A percentile compares a stretch with the other conserved stretches of the same genome.
These are phyloP conservation scores for Pristionchus exspectatus DNA, from an alignment of 2,888 invertebrate species.

Conservation along the genomic window DNA sequence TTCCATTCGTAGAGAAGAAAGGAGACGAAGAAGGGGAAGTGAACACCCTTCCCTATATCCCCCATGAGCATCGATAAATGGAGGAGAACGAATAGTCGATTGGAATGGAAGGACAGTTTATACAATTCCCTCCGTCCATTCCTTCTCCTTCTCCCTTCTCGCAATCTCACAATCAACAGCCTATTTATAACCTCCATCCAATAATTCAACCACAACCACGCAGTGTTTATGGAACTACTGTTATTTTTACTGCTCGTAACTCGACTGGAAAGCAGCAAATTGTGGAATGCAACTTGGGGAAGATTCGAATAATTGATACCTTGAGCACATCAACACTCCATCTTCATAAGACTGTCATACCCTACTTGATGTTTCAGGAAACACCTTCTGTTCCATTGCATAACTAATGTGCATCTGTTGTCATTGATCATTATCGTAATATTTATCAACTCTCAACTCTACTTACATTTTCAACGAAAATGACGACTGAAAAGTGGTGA, in stretches of 20 bases:
- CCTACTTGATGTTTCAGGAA: background rate
- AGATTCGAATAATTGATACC: background rate
- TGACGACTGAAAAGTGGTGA: background rate
- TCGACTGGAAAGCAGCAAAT: background rate
- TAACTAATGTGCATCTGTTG: background rate
- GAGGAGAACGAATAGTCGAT: background rate
- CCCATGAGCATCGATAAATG: background rate
- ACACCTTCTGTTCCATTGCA: background rate
- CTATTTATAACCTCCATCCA: background rate
- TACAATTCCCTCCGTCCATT: conserved; percentile 33
- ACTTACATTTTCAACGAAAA: conserved; percentile 42
- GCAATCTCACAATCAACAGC: background rate
- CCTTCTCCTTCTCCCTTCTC: background rate
- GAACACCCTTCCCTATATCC: background rate
- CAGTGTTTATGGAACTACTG: conserved; percentile 11
- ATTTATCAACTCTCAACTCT: conserved; percentile 43
- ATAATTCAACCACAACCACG: conserved; percentile 28
- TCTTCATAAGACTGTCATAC: background rate
- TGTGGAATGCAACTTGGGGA: background rate
- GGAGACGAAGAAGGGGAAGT: background rate
- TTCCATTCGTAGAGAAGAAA: background rate
- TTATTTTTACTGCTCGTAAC: background rate
- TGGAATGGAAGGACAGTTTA: conserved; percentile 35
- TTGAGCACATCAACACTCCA: background rate
- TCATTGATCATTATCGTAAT: conserved; percentile 1